Base-by-base conservation (phyloP, 1,140 invertebrate species). In the Aethina tumida region DNA sequence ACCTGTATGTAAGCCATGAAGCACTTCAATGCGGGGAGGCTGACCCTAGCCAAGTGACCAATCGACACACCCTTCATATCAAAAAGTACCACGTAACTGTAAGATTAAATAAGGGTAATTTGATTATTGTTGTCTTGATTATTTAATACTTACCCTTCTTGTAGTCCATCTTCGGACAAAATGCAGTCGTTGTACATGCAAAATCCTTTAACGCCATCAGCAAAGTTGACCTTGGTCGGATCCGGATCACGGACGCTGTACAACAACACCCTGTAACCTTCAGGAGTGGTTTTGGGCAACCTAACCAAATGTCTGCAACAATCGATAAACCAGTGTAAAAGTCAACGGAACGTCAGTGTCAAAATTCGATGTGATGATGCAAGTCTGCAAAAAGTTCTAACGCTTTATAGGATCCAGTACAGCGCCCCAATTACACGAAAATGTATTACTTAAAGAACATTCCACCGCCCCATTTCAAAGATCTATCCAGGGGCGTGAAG, bases 1-100 rank as follows among this genome's bases (percentile, higher is more conserved):
- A 77, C 75, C 70, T 78, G 75, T 41, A 79, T 76, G 46, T 79
- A 79, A 37, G 66, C 50, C 71, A 79, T 73, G 44, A 76, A 76
- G 5, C 68, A 67, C 45, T 69, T 62, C 3, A 79, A 49, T 1
- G 69, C 66, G 3, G 71, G 69, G 32, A 77, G 42, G 13, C 67
- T 71, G 0, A 75, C 69, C 43, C 72, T 59, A 1, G 74, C 73
- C 13, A 79, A 56, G 55, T 79, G 75, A 0, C 71, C 73, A 6
- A 77, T 55, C 6, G 63, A 63, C 36, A 71, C 67, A 5, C 74
- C 74, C 52, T 74, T 75, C 74, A 79, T 77, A 52, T 77, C 75
- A 46, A 79, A 76, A 33, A 77, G 65, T 16, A 77, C 70, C 19
- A 77, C 64, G 53, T 76, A 77, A 2, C 58, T 59, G 21, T 17